A percentile compares a stretch with the other conserved stretches of the same genome.
Evolutionary conservation across 2,888 invertebrate species (phyloP).

Genomic region (Brachypterus glaber): DNA sequence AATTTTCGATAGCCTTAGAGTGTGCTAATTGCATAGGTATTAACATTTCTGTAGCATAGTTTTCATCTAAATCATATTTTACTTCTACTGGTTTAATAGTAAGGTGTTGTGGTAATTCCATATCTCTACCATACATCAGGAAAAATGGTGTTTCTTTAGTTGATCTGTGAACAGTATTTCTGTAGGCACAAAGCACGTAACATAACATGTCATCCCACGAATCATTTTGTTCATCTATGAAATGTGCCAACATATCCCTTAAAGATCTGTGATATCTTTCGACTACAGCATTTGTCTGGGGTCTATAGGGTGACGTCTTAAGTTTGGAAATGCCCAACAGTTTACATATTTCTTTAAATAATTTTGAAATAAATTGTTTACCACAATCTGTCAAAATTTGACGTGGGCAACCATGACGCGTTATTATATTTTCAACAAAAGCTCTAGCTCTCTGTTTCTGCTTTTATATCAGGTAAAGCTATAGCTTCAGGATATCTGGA

Average conservation of each 20-base stretch:
- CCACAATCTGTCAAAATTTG: conserved; percentile 28
- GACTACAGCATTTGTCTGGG: conserved; percentile 27
- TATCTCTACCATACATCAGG: too few relatives aligned
- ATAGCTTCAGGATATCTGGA: conserved; percentile 26
- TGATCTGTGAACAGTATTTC: conserved; percentile 16
- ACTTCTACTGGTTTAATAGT: conserved; percentile 12
- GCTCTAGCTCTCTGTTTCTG: conserved; percentile 23
- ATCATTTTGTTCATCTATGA: too few relatives aligned
- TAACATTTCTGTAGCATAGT: conserved; percentile 13
- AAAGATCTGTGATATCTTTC: conserved; percentile 28
- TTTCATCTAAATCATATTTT: conserved; percentile 10
- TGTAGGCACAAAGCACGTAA: conserved; percentile 23
- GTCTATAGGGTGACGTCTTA: conserved; percentile 26
- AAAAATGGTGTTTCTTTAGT: too few relatives aligned
- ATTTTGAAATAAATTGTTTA: conserved; percentile 23
- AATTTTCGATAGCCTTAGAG: too few relatives aligned
- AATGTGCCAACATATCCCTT: conserved; percentile 25
- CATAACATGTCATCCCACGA: conserved; percentile 29
- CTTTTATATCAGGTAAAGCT: too few relatives aligned
- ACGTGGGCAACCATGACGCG: conserved; percentile 24
- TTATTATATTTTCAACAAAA: conserved; percentile 23
- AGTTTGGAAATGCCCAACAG: conserved; percentile 22
- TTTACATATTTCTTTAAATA: conserved; percentile 24
- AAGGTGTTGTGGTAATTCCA: conserved; percentile 19
- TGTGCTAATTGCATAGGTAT: too few relatives aligned